Evolutionary conservation across 2,113 vertebrate genomes (phyloP), one percentile per base, ranked within the genome.

Genomic region (Thunnus maccoyii): DNA sequence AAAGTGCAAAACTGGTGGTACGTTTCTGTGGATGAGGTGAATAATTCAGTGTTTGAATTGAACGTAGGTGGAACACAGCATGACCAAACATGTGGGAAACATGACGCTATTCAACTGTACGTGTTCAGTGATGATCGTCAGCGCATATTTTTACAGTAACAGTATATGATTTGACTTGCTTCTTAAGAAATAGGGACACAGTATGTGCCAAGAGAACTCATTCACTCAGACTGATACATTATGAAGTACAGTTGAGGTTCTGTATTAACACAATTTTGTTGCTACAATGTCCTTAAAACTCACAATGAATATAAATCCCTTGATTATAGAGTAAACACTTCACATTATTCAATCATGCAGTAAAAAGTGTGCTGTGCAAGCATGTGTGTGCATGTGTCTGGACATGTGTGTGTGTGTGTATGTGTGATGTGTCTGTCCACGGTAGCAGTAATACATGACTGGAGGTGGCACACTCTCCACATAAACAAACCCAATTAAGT

Each of bases 401-500:
- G 48, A 22, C 77, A 32, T 61, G 54, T 54, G 50, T 71, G 68
- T 63, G 56, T 64, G 78, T 74, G 73, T 16, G 22, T 69, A 50
- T 46, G 30, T 70, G 69, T 75, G 67, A 73, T 58, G 62, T 54
- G 76, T 87, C 62, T 66, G 84, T 88, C 87, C 84, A 84, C 55
- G 44, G 83, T 72, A 83, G 72, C 67, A 71, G 84, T 80, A 86
- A 85, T 81, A 93, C 92, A 94, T 91, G 91, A 88, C 91, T 92
- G 86, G 91, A 92, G 91, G 91, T 93, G 91, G 86, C 86, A 92
- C 87, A 76, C 81, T 87, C 86, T 89, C 88, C 85, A 91, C 87
- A 92, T 90, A 93, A 95, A 95, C 92, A 93, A 94, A 94, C 89
- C 90, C 91, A 92, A 92, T 92, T 93, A 94, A 92, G 88, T 92